Evolutionary conservation across 30 jellyfish, hydroid and myxozoan species (phyloP).

Genomic region (Cassiopea xamachana): DNA sequence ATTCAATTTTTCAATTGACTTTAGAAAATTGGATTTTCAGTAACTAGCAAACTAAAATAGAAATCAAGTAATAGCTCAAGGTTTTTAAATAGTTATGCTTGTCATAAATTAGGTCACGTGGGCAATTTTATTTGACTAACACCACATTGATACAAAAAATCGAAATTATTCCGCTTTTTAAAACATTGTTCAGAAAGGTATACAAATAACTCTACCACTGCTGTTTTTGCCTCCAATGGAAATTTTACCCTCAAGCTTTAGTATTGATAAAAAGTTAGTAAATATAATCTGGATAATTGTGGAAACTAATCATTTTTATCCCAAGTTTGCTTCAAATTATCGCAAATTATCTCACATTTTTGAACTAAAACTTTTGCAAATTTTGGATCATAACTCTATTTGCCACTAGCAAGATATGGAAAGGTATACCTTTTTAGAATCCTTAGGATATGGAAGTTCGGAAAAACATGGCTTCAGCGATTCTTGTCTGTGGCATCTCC

Average conservation of each 20-base stretch:
- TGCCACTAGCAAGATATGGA: neutral
- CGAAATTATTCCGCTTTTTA: neutral
- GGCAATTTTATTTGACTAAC: neutral
- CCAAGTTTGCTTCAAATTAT: neutral
- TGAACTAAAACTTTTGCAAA: neutral
- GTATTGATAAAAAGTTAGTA: neutral
- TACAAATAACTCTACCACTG: neutral
- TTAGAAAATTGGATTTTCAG: neutral
- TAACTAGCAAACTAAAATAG: neutral
- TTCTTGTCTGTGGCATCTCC: neutral
- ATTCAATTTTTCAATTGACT: neutral
- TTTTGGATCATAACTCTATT: neutral
- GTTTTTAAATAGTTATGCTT: neutral
- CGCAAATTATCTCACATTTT: neutral
- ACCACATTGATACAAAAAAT: neutral
- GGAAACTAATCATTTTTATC: neutral
- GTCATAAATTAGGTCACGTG: neutral
- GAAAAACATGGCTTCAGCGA: neutral
- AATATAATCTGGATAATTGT: neutral
- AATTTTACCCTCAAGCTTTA: neutral
- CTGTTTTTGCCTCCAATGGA: neutral
- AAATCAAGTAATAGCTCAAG: neutral
- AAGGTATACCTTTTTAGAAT: neutral
- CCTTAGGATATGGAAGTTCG: neutral
- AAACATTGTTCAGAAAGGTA: neutral